Base-by-base conservation (phyloP, 1,140 invertebrate species). In the Macrobrachium rosenbergii region DNA sequence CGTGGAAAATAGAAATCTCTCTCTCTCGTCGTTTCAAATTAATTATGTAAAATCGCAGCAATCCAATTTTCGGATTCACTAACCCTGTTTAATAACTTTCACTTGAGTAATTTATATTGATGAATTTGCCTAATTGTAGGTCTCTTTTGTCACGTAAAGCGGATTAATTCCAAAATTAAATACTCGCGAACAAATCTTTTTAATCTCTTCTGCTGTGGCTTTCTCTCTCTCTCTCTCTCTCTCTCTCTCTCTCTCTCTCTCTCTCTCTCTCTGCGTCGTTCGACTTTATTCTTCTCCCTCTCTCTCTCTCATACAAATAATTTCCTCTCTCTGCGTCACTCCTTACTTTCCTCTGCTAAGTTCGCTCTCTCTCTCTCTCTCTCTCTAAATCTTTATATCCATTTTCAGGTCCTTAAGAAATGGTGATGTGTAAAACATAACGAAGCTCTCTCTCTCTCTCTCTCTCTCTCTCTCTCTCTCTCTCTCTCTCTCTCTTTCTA, bases 281-380 rank as follows among this genome's bases (percentile, higher is more conserved):
- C 60, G 45, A 59, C 77, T 79, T 59, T 79, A 45, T 79, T 45
- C 60, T 59, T 59, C 77, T 81, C 79, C 67, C 62, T 81, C 79
- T 81, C 79, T 64, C 79, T 81, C 60, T 81, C 79, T 62, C 60
- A 64, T 63, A 43, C 79, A 64, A 37, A 11, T 16, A 77, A 19
- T 17, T 16, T 12, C 16, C 63, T 59, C 28, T 28, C 77, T 80
- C n/a, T 37, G 0, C 14, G 3, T 16, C 45, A 6, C 10, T 80
- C n/a, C 5, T 3, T 16, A 1, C 12, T 3, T 14, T 11, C 2
- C 62, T 81, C 79, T 60, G n/a, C n/a, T n/a, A n/a, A n/a, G n/a
- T 8, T 72, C 67, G 5, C 67, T n/a, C 72, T 75, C 72, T 75
- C 72, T 75, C 72, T 75, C 72, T 75, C 72, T 75, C 72, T 75